Evolutionary conservation across 2,888 invertebrate genomes (phyloP).

Genomic region (Apamea sordens): DNA sequence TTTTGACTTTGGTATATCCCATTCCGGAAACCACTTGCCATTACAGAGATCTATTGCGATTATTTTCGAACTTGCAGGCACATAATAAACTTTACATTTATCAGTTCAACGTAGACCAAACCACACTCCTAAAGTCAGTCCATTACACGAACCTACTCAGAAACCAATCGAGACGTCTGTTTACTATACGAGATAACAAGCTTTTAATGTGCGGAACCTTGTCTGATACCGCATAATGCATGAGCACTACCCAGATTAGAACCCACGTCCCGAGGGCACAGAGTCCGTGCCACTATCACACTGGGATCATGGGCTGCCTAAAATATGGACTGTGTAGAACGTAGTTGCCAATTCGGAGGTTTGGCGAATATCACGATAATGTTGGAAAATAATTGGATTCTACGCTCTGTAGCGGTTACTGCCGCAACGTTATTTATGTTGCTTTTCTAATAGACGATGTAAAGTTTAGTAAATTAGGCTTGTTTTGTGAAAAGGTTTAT

Average conservation of each 20-base stretch:
- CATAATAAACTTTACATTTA: slow-evolving; percentile 14
- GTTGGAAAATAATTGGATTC: slow-evolving; percentile 61
- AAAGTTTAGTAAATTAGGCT: slow-evolving; percentile 18
- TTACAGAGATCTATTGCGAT: background rate
- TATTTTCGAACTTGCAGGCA: slow-evolving; percentile 10
- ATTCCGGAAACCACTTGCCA: background rate
- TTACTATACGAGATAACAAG: slow-evolving; percentile 63
- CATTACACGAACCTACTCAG: slow-evolving; percentile 40
- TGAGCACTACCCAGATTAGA: slow-evolving; percentile 68
- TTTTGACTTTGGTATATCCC: too few relatives aligned
- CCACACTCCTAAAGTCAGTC: slow-evolving; percentile 5
- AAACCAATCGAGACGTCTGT: slow-evolving; percentile 57
- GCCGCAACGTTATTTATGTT: slow-evolving; percentile 43
- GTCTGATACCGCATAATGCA: slow-evolving; percentile 61
- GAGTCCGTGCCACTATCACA: slow-evolving; percentile 26
- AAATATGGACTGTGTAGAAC: slow-evolving; percentile 52
- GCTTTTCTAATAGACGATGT: slow-evolving; percentile 32
- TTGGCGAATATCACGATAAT: slow-evolving; percentile 62
- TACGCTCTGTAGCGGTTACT: slow-evolving; percentile 36
- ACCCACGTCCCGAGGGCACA: slow-evolving; percentile 62
- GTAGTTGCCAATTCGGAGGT: slow-evolving; percentile 64
- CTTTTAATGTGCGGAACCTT: slow-evolving; percentile 58
- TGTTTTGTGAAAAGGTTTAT: too few relatives aligned
- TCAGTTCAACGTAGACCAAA: background rate
- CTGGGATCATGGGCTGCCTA: slow-evolving; percentile 46